Percentiles rank a stretch among this genome's conserved stretches.
phyloP scores from a whole-genome alignment of 2,888 invertebrate species.

The Epicampocera succincta region DNA sequence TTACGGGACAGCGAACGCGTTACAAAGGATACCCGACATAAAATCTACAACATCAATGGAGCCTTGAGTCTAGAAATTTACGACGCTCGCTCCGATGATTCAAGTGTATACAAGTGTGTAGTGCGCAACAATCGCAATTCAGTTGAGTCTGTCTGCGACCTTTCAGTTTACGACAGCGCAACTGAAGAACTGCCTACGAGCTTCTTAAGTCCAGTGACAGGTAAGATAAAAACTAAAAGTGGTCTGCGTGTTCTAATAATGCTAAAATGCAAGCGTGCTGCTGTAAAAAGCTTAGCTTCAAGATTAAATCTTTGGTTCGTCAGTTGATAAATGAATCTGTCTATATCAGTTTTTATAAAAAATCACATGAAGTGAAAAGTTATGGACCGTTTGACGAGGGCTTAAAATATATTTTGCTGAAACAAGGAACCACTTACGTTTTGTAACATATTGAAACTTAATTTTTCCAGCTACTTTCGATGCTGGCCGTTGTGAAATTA shows the following conservation, averaged over 20 bases:
- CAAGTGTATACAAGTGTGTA: too few species aligned
- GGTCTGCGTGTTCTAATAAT: too few species aligned
- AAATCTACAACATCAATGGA: too few species aligned
- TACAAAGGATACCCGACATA: too few species aligned
- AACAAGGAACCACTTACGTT: background rate
- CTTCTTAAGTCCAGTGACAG: conserved; percentile 77
- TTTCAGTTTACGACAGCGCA: conserved; percentile 85
- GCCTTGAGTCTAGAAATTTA: too few species aligned
- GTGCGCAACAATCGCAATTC: conserved; percentile 87
- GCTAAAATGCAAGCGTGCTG: too few species aligned
- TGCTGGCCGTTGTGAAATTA: conserved; percentile 81
- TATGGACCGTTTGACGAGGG: background rate
- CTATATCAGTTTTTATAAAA: conserved; percentile 13
- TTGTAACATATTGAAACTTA: conserved; percentile 28
- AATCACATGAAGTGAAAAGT: conserved; percentile 10
- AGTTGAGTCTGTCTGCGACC: conserved; percentile 85
- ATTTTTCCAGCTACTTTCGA: conserved; percentile 85
- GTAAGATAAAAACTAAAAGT: conserved; percentile 70
- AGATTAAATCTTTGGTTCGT: background rate
- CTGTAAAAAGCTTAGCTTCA: background rate
- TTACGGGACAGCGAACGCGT: conserved; percentile 83
- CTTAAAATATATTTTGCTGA: background rate
- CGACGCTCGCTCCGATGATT: too few species aligned
- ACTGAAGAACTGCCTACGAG: conserved; percentile 74
- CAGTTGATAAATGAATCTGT: conserved; percentile 11